Conservation (phyloP, 2,113 vertebrate species). For the Limnothrissa miodon region DNA sequence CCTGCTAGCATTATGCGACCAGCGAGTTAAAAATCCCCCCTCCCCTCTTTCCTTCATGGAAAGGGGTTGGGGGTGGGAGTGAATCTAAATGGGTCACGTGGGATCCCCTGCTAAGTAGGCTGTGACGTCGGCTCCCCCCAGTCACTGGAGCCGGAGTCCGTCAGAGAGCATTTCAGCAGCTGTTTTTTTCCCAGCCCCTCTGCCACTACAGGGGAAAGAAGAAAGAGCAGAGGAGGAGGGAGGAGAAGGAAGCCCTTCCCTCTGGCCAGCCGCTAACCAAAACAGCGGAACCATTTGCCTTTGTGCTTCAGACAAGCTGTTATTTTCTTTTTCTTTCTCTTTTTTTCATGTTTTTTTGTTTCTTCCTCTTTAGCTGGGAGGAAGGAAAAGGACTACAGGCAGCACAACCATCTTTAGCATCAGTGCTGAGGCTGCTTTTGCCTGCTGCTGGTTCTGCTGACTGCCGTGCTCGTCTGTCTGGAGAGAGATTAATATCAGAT, state of each 20-base stretch:
- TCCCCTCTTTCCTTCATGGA: background rate
- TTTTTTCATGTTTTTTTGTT: background rate
- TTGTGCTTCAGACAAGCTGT: background rate
- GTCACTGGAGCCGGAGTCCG: constrained; percentile 53
- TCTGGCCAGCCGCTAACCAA: constrained; percentile 22
- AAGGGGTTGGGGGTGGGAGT: constrained; percentile 26
- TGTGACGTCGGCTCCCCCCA: constrained; percentile 70
- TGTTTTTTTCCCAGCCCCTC: constrained; percentile 41
- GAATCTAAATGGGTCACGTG: constrained; percentile 66
- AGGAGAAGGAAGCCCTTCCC: background rate
- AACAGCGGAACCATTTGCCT: constrained; percentile 19
- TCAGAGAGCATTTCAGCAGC: constrained; percentile 52
- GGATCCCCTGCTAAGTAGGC: constrained; percentile 63
- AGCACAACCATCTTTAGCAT: background rate
- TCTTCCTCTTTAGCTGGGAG: background rate
- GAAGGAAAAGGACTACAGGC: background rate
- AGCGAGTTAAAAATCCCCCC: constrained; percentile 54
- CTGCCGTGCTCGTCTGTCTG: background rate
- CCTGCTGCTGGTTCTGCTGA: constrained; percentile 7
- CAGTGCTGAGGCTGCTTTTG: constrained; percentile 6
- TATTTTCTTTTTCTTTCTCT: background rate
- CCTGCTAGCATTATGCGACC: constrained; percentile 35
- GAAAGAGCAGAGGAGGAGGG: background rate
- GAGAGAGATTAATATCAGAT: constrained; percentile 17
- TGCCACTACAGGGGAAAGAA: background rate